Evolutionary conservation across 2,113 vertebrate genomes (phyloP).

Genomic region (Rhinolophus ferrumequinum): DNA sequence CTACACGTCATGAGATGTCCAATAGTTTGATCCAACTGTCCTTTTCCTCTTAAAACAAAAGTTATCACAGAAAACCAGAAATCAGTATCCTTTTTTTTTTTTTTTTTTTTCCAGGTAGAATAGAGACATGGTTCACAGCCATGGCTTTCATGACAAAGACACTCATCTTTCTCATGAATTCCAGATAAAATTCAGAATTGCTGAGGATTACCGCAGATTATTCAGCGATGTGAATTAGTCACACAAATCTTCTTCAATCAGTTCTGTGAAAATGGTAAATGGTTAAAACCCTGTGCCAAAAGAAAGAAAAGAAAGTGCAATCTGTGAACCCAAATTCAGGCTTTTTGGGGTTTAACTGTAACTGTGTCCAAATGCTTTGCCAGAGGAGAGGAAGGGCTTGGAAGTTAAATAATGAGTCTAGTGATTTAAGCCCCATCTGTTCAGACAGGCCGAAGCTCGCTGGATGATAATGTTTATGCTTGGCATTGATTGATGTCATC

Average conservation of each 20-base stretch:
- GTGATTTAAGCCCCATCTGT: constrained; percentile 67
- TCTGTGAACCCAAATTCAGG: constrained; percentile 43
- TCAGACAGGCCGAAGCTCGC: constrained; percentile 59
- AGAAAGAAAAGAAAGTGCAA: constrained; percentile 37
- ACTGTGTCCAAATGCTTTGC: not conserved
- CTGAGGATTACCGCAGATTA: not conserved
- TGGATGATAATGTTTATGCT: not conserved
- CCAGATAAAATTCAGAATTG: constrained; percentile 37
- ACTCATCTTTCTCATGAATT: not conserved
- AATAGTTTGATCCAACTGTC: not conserved
- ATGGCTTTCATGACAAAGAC: not conserved
- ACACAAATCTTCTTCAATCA: constrained; percentile 42
- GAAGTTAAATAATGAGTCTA: constrained; percentile 16
- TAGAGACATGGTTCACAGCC: not conserved
- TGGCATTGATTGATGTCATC: constrained; percentile 66
- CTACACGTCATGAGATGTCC: not conserved
- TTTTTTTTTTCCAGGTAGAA: not conserved
- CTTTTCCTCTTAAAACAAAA: not conserved
- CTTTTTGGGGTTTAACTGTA: constrained; percentile 27
- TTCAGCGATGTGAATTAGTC: not conserved
- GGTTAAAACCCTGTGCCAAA: not conserved
- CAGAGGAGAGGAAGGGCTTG: constrained; percentile 47
- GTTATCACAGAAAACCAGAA: not conserved
- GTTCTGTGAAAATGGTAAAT: constrained; percentile 35
- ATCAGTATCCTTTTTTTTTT: not conserved